phyloP scores from a whole-genome alignment of 2,797 vertebrate species.

The Melopsittacus undulatus region DNA sequence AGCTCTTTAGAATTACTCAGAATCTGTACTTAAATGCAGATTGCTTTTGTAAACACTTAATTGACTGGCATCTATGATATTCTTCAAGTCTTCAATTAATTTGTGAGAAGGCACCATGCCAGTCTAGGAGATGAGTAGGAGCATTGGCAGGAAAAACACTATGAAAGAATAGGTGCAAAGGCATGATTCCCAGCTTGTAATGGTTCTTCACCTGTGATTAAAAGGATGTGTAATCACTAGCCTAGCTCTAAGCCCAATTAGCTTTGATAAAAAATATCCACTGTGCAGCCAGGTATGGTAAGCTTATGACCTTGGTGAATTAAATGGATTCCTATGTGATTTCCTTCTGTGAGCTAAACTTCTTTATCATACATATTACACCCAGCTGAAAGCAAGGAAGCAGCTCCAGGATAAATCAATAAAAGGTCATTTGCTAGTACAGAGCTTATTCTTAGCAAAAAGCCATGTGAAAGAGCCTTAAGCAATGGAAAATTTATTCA shows the following conservation, averaged over 20 bases:
- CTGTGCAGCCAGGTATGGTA: background rate
- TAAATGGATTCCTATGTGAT: background rate
- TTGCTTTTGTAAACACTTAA: background rate
- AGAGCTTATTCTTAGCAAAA: background rate
- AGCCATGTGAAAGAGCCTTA: background rate
- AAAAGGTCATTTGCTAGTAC: background rate
- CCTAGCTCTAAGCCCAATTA: background rate
- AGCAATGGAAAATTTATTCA: background rate
- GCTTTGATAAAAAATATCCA: background rate
- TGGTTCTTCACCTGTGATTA: slow-evolving; percentile 17
- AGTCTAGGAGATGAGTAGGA: background rate
- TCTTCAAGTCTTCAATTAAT: background rate
- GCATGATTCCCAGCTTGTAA: slow-evolving; percentile 25
- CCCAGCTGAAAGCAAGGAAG: background rate
- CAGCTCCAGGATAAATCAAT: background rate
- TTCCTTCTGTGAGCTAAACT: background rate
- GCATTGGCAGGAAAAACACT: background rate
- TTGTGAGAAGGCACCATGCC: background rate
- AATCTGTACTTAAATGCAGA: background rate
- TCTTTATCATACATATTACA: background rate
- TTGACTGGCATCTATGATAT: background rate
- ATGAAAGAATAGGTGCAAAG: background rate
- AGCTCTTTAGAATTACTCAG: background rate
- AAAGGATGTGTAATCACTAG: slow-evolving; percentile 25
- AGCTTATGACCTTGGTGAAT: slow-evolving; percentile 11